Conservation (phyloP, 2,888 invertebrate genomes). For the Limulus polyphemus region DNA sequence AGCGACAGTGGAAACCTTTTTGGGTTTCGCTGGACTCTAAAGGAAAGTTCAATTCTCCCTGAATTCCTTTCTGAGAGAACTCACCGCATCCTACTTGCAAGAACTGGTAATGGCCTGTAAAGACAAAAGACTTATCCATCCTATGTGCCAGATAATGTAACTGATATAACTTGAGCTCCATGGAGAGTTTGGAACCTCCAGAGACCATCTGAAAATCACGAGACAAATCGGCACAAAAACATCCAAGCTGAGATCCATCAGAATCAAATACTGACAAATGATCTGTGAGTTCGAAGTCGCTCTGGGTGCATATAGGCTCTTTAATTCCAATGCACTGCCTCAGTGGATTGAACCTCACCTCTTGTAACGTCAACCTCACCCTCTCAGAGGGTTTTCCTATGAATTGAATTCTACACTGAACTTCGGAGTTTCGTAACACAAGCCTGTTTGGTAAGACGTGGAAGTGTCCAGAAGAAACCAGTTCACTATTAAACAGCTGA, state of each 20-base stretch:
- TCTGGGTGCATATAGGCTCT: slow-evolving; percentile 5
- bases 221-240: slow-evolving; percentile 10
- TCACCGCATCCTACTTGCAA: slow-evolving; percentile 17
- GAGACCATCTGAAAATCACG: slow-evolving; percentile 8
- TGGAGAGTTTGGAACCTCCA: slow-evolving; percentile 4
- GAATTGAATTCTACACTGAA: slow-evolving; percentile 5
- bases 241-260: slow-evolving; percentile 3
- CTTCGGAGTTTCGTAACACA: slow-evolving; percentile 5
- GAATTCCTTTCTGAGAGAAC: slow-evolving; percentile 5
- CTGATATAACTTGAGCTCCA: slow-evolving; percentile 7
- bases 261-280: slow-evolving; percentile 7
- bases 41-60: slow-evolving; percentile 7
- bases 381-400: slow-evolving; percentile 6
- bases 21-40: neutral
- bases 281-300: slow-evolving; percentile 5
- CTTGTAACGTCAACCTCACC: slow-evolving; percentile 7
- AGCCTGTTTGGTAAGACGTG: slow-evolving; percentile 14
- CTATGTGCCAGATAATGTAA: slow-evolving; percentile 13
- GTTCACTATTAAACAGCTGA: slow-evolving; percentile 10
- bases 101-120: slow-evolving; percentile 17
- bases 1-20: slow-evolving; percentile 11
- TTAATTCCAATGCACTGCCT: slow-evolving; percentile 2
- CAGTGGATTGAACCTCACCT: slow-evolving; percentile 8
- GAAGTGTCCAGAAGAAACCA: slow-evolving; percentile 8
- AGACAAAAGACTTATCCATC: slow-evolving; percentile 8